phyloP scores from a whole-genome alignment of 2,797 vertebrate genomes.

The Cynodonichthys magdalenae region DNA sequence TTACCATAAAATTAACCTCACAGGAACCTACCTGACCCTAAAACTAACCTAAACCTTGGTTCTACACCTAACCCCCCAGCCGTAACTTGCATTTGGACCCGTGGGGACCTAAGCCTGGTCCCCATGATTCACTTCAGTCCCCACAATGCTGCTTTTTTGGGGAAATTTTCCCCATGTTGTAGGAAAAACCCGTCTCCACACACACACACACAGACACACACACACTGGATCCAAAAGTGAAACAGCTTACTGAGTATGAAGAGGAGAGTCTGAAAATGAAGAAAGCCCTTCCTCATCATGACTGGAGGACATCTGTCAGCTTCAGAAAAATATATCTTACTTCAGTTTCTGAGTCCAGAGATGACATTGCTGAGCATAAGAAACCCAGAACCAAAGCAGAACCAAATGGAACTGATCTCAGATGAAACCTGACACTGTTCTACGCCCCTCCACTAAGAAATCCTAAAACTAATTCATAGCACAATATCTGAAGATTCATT shows the following conservation, averaged over 20 bases:
- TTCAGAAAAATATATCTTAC: not conserved
- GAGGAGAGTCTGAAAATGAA: conserved; percentile 55
- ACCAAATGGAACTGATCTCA: conserved; percentile 41
- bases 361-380: not conserved
- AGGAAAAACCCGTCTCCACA: too few relatives aligned
- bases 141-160: too few relatives aligned
- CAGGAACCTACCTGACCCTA: too few relatives aligned
- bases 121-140: too few relatives aligned
- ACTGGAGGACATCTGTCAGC: not conserved
- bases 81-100: too few relatives aligned
- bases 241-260: conserved; percentile 73
- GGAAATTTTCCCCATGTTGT: too few relatives aligned
- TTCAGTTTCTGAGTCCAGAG: conserved; percentile 23
- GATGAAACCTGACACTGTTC: conserved; percentile 66
- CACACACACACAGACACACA: too few relatives aligned
- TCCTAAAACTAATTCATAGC: not conserved
- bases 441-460: conserved; percentile 18
- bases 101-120: too few relatives aligned
- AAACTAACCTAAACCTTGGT: too few relatives aligned
- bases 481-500: not conserved
- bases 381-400: conserved; percentile 9
- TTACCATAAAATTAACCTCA: too few relatives aligned
- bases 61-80: too few relatives aligned
- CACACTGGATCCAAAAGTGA: conserved; percentile 7
- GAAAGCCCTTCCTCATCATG: conserved; percentile 42